Evolutionary conservation across 2,888 invertebrate genomes (phyloP).

Genomic region (Thymelicus acteon): DNA sequence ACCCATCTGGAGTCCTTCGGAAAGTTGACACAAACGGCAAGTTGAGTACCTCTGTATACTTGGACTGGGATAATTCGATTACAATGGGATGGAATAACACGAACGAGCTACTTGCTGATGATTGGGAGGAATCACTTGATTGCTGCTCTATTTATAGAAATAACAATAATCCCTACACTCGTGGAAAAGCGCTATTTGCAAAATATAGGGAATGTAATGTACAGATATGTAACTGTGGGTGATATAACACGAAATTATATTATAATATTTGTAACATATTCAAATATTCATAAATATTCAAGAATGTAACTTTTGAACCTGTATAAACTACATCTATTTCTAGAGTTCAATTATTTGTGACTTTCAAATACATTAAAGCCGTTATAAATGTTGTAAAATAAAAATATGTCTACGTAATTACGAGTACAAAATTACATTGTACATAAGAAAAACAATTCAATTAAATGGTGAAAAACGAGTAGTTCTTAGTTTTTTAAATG

Average conservation of each 20-base stretch:
- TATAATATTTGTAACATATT: no score
- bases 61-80: neutral
- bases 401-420: no score
- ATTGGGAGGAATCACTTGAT: conserved; percentile 12
- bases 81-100: conserved; percentile 14
- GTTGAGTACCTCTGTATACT: conserved; percentile 9
- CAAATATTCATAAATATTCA: no score
- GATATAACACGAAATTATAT: no score
- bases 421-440: no score
- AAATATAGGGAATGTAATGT: neutral
- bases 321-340: no score
- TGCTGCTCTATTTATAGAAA: conserved; percentile 2
- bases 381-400: no score
- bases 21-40: conserved; percentile 24
- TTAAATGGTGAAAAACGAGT: neutral
- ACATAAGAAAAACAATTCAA: no score
- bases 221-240: neutral
- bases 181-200: neutral
- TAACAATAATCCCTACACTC: neutral
- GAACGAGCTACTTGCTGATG: neutral
- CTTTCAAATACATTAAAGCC: no score
- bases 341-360: no score
- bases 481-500: neutral
- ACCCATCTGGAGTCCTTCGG: conserved; percentile 2
- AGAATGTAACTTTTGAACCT: no score